These are phyloP conservation scores for Zoroaster sp. DNA, from an alignment of 53 echinoderm and acorn worm species.

Conservation along the genomic window DNA sequence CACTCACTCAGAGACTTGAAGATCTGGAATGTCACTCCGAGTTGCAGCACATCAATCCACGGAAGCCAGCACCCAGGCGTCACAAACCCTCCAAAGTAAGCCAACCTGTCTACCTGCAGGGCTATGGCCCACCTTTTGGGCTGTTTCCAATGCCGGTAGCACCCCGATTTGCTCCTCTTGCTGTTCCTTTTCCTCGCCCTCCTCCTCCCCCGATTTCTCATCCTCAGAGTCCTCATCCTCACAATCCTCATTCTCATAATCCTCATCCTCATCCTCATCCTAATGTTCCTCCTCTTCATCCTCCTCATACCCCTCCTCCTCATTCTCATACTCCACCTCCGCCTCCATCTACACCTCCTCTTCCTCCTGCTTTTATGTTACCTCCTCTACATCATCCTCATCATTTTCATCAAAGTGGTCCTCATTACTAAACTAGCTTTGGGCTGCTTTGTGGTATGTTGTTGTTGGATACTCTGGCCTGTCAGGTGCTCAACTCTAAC, in stretches of 20 bases:
- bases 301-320: background rate
- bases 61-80: constrained; percentile 60
- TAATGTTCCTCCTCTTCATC: constrained; percentile 24
- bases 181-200: constrained; percentile 16
- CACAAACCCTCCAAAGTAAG: constrained; percentile 96
- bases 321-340: background rate
- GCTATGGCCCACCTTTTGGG: constrained; percentile 62
- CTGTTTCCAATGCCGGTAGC: constrained; percentile 51
- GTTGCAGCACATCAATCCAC: constrained; percentile 40
- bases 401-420: constrained; percentile 35
- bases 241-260: background rate
- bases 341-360: background rate
- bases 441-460: background rate
- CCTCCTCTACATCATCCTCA: constrained; percentile 12
- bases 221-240: background rate
- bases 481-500: background rate
- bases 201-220: background rate
- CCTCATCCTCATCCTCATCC: constrained; percentile 1
- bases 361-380: background rate
- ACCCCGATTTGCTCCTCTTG: constrained; percentile 17
- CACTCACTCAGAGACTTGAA: constrained; percentile 91
- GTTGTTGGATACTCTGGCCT: background rate
- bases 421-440: background rate
- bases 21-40: constrained; percentile 91
- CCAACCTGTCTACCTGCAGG: constrained; percentile 63